Evolutionary conservation across 2,797 vertebrate genomes (phyloP).

Genomic region (Oceanodroma leucorhoa): DNA sequence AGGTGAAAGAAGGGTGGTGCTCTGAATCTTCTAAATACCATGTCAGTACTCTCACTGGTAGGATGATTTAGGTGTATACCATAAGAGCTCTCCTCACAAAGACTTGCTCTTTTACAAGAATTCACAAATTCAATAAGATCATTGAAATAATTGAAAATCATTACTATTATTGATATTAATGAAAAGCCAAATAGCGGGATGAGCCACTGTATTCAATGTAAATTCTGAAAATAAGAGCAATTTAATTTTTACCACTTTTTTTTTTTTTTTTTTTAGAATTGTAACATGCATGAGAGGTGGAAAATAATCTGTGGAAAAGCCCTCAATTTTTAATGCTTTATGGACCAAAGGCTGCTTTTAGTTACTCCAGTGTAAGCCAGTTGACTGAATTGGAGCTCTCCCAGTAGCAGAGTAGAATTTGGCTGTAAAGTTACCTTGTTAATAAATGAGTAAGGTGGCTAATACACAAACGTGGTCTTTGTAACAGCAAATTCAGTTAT

Average conservation of each 20-base stretch:
- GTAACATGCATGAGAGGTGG: neutral
- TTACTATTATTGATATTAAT: neutral
- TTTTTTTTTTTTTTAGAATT: neutral
- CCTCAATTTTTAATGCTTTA: neutral
- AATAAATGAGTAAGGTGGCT: neutral
- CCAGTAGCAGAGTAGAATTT: neutral
- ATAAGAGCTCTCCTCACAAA: neutral
- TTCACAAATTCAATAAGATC: neutral
- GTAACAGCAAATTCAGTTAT: neutral
- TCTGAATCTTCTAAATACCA: neutral
- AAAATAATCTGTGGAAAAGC: neutral
- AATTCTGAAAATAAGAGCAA: neutral
- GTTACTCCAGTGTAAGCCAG: neutral
- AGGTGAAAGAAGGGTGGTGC: neutral
- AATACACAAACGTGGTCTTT: neutral
- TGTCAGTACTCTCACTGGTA: neutral
- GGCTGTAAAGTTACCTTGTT: neutral
- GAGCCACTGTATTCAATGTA: neutral
- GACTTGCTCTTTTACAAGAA: neutral
- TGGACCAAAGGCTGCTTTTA: neutral
- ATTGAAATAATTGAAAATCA: neutral
- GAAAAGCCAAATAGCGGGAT: neutral
- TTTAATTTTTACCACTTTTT: neutral
- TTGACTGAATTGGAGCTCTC: neutral
- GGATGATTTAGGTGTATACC: neutral